phyloP scores from a whole-genome alignment of 2,888 invertebrate species.

The Nomada lathburiana region DNA sequence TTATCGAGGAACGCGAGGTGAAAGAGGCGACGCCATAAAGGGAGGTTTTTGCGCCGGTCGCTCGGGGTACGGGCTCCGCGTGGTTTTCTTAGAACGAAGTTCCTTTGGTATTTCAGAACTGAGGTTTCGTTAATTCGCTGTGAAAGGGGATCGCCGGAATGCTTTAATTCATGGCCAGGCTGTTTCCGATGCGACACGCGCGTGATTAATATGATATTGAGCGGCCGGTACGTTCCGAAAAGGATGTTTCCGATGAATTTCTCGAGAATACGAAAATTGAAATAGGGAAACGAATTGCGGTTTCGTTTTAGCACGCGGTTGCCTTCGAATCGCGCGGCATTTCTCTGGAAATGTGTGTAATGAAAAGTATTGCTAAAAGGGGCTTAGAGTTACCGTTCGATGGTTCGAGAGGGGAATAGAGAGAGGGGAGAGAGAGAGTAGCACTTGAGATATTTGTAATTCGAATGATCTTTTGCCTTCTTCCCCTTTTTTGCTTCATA shows the following conservation, averaged over 20 bases:
- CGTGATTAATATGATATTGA: neutral
- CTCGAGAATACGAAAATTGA: neutral
- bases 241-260: neutral
- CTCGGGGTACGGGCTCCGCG: neutral
- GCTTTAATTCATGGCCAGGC: constrained; percentile 1
- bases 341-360: neutral
- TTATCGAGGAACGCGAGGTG: constrained; percentile 39
- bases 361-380: neutral
- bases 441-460: neutral
- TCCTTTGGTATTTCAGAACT: neutral
- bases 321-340: neutral
- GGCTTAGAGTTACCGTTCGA: neutral
- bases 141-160: neutral
- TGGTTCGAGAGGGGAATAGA: neutral
- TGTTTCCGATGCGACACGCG: too few relatives aligned
- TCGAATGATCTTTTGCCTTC: neutral
- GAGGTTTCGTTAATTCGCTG: constrained; percentile 14
- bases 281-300: neutral
- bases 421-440: too few relatives aligned
- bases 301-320: neutral
- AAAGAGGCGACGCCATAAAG: constrained; percentile 26
- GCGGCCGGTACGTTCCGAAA: neutral
- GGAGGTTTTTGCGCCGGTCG: constrained; percentile 32
- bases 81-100: neutral
- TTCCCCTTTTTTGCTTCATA: neutral